phyloP scores from a whole-genome alignment of 1,140 invertebrate species.

The Calycopis cecrops region DNA sequence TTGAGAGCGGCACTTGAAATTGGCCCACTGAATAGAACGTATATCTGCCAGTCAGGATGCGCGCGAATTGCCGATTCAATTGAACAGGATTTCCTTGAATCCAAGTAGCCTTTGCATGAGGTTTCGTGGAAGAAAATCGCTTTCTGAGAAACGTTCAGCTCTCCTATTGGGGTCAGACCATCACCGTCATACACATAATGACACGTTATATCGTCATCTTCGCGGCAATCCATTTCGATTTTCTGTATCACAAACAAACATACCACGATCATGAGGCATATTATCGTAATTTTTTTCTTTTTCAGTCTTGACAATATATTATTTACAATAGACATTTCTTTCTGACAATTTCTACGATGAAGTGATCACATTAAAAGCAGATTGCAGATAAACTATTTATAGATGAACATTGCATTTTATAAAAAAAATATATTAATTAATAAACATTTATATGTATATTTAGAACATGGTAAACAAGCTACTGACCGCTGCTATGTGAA shows the following conservation, averaged over 20 bases:
- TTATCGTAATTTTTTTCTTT: background rate
- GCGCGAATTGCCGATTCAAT: conserved; percentile 77
- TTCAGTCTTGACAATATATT: background rate
- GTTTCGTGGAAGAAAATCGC: conserved; percentile 79
- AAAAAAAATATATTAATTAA: too few species aligned
- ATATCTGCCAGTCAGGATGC: conserved; percentile 72
- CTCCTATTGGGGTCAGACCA: conserved; percentile 24
- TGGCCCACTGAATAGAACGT: conserved; percentile 69
- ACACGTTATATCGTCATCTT: conserved; percentile 27
- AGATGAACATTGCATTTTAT: too few species aligned
- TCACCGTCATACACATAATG: conserved; percentile 27
- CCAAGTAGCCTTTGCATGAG: conserved; percentile 63
- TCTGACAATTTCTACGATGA: too few species aligned
- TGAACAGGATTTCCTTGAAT: conserved; percentile 75
- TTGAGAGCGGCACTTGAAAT: conserved; percentile 21
- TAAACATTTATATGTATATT: too few species aligned
- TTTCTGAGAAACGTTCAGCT: conserved; percentile 20
- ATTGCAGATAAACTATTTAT: too few species aligned
- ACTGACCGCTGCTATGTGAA: too few species aligned
- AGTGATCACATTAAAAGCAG: too few species aligned
- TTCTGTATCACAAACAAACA: background rate
- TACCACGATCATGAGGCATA: background rate
- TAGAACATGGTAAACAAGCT: too few species aligned
- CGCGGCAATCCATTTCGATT: background rate
- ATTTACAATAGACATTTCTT: too few species aligned